Conservation (phyloP, 2,888 invertebrate genomes). For the Cyaniris semiargus region DNA sequence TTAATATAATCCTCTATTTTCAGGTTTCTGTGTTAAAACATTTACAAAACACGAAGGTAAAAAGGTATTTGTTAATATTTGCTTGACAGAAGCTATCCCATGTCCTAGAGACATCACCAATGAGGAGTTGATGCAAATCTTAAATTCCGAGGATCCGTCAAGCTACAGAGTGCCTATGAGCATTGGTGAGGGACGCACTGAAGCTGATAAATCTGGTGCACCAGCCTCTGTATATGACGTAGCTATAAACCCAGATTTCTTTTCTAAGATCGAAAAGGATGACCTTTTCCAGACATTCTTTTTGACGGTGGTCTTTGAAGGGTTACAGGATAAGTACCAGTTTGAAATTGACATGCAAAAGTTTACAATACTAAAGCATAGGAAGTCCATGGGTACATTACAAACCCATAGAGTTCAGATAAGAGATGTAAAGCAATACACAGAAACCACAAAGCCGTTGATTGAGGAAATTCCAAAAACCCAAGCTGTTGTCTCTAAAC, state of each 20-base stretch:
- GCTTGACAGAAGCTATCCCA: conserved; percentile 88
- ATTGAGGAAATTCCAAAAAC: conserved; percentile 81
- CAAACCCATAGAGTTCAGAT: conserved; percentile 88
- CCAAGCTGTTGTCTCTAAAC: conserved; percentile 39
- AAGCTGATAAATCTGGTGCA: conserved; percentile 87
- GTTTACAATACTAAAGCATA: conserved; percentile 85
- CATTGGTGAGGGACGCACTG: conserved; percentile 89
- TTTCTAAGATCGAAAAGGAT: conserved; percentile 86
- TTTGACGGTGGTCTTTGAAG: conserved; percentile 89
- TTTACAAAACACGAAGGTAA: conserved; percentile 82
- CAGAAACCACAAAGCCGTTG: conserved; percentile 61
- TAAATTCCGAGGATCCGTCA: conserved; percentile 85
- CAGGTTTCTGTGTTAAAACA: conserved; percentile 91
- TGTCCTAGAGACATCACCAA: conserved; percentile 85
- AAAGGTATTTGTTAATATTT: conserved; percentile 93
- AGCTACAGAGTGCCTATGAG: conserved; percentile 93
- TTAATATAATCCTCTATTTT: conserved; percentile 35
- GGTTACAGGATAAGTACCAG: conserved; percentile 86
- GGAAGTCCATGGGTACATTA: conserved; percentile 86
- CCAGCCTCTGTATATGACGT: conserved; percentile 90
- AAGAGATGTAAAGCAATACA: conserved; percentile 80
- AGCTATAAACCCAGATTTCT: conserved; percentile 89
- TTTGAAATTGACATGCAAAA: conserved; percentile 84
- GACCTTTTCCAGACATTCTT: conserved; percentile 89
- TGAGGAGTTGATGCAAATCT: conserved; percentile 84